phyloP scores from a whole-genome alignment of 2,888 invertebrate genomes.

The Rhabditoides inermis region DNA sequence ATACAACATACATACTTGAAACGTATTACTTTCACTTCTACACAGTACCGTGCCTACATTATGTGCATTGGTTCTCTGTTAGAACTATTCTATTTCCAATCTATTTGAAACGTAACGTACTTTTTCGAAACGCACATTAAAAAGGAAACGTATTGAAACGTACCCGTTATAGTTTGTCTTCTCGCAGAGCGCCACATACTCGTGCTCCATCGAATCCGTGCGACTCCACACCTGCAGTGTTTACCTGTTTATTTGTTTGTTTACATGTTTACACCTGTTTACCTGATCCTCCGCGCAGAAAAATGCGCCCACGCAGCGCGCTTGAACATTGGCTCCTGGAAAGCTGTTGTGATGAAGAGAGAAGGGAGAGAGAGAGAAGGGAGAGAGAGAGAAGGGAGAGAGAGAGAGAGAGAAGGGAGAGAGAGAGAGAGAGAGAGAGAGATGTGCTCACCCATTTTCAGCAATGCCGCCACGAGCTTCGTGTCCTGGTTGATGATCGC shows the following conservation, averaged over 20 bases:
- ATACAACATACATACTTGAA: no score
- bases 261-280: no score
- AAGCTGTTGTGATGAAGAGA: neutral
- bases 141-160: no score
- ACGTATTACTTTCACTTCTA: no score
- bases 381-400: neutral
- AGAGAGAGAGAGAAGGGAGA: neutral
- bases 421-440: no score
- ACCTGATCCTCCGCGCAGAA: conserved; percentile 97
- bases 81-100: no score
- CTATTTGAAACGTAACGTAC: no score
- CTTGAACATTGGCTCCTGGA: neutral
- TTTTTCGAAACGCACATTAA: no score
- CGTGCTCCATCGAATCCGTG: conserved; percentile 75
- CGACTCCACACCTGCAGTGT: conserved; percentile 82
- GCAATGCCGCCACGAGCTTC: conserved; percentile 85
- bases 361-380: neutral
- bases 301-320: conserved; percentile 74
- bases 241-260: no score
- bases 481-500: conserved; percentile 97
- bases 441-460: conserved; percentile 86
- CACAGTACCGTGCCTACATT: no score
- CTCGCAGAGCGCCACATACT: conserved; percentile 74
- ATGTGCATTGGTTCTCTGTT: no score
- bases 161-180: conserved; percentile 78